phyloP scores from a whole-genome alignment of 2,113 vertebrate species.

The Chamaetylas fuelleborni region DNA sequence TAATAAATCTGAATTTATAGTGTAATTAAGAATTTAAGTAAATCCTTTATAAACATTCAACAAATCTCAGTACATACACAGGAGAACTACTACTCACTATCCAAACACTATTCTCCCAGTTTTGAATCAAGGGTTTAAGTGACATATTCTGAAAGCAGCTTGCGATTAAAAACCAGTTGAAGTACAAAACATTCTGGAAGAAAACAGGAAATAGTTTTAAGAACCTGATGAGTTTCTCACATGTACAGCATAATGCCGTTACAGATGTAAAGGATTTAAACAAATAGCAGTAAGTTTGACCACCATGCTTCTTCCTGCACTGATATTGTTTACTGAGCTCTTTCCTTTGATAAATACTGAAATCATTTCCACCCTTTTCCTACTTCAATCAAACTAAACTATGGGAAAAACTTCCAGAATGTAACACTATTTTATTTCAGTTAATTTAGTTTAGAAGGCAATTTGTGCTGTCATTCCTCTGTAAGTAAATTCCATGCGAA shows the following conservation, averaged over 20 bases:
- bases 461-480: not conserved
- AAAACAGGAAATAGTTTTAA: slow-evolving; percentile 66
- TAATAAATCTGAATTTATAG: not conserved
- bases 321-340: slow-evolving; percentile 40
- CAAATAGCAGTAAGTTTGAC: slow-evolving; percentile 32
- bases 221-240: slow-evolving; percentile 63
- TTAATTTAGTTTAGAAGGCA: not conserved
- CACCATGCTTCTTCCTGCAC: slow-evolving; percentile 51
- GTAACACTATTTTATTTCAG: not conserved
- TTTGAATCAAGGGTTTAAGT: not conserved
- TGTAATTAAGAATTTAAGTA: not conserved
- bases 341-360: slow-evolving; percentile 62
- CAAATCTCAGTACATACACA: not conserved
- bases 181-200: slow-evolving; percentile 34
- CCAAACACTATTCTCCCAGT: not conserved
- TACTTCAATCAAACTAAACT: slow-evolving; percentile 20
- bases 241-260: slow-evolving; percentile 30
- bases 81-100: not conserved
- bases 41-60: not conserved
- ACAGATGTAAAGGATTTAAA: slow-evolving; percentile 60
- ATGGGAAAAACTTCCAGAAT: slow-evolving; percentile 35
- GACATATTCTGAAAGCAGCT: not conserved
- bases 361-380: slow-evolving; percentile 61
- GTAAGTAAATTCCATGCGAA: not conserved
- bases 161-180: slow-evolving; percentile 24